Evolutionary conservation across 2,113 vertebrate species (phyloP), one percentile per base, ranked within the genome.

Genomic region (Casuarius casuarius): DNA sequence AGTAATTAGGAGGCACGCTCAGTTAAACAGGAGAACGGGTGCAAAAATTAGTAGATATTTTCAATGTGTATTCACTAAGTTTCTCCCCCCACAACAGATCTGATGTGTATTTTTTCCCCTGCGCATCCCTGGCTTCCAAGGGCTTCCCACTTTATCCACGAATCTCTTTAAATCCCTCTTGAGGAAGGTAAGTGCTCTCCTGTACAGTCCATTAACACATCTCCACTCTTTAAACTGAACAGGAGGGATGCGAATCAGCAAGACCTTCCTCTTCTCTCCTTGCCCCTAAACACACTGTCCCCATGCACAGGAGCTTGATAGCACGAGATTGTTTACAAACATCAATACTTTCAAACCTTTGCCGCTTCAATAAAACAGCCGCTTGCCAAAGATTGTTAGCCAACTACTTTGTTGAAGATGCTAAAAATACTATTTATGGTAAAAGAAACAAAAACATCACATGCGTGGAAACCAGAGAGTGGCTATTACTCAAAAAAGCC

Each of bases 391-490:
- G n/a, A 19, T 0, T 20, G 48, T 7, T 17, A 38, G 83, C 83
- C 59, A 89, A 21, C 92, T 74, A 23, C 12, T 62, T 31, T 49
- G 72, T 44, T 35, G 19, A 93, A 76, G 78, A 94, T 35, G 42
- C 61, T 90, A 75, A 81, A 96, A 92, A 71, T 75, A 82, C 88
- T 84, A 75, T 90, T 89, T 78, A 84, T 62, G 68, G 89, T 74
- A 90, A 91, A 89, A 91, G 19, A 96, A 95, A 89, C 83, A 90
- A 71, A 52, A 56, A 89, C 25, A 58, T 44, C 84, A 76, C 3
- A 2, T 23, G 49, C 14, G 33, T 40, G 35, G 63, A 73, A 68
- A 63, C 19, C 44, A 46, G 68, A 40, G 35, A 31, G 20, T 52
- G 71, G 77, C 52, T 46, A 33, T 59, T 79, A 85, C 65, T 67